Conservation (phyloP, 2,888 invertebrate species). For the Glomeris marginata region DNA sequence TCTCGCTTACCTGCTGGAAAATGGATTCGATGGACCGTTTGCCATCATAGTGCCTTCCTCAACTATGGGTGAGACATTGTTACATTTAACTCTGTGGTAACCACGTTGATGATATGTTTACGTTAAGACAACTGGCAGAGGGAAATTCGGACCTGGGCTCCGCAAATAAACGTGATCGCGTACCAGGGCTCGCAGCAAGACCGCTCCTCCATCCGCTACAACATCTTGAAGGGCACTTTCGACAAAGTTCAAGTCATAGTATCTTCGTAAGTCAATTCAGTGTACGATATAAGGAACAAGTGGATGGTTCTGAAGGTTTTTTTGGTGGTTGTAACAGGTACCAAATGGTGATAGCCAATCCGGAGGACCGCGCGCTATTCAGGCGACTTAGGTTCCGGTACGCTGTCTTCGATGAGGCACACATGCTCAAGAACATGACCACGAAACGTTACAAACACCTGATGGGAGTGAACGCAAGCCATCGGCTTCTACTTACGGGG, state of each 20-base stretch:
- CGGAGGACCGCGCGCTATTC: constrained; percentile 80
- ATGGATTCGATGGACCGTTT: constrained; percentile 56
- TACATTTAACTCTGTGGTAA: too few species aligned
- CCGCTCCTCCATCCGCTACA: constrained; percentile 55
- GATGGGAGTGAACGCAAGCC: constrained; percentile 58
- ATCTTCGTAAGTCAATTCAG: constrained; percentile 81
- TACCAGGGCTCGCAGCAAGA: constrained; percentile 84
- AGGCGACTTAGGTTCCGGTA: constrained; percentile 71
- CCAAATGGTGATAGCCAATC: constrained; percentile 66
- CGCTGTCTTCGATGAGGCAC: constrained; percentile 92
- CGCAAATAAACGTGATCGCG: constrained; percentile 48
- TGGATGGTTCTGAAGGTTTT: too few species aligned
- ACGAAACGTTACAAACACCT: constrained; percentile 78
- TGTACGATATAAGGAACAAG: too few species aligned
- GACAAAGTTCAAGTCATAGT: constrained; percentile 66
- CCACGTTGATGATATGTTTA: too few species aligned
- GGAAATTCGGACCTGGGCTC: constrained; percentile 32
- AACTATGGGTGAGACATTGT: constrained; percentile 60
- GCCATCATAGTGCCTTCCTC: constrained; percentile 93
- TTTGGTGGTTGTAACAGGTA: too few species aligned
- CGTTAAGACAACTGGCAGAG: constrained; percentile 32
- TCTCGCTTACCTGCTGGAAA: constrained; percentile 72
- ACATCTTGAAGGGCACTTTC: constrained; percentile 55
- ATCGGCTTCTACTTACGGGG: constrained; percentile 73
- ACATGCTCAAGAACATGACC: constrained; percentile 96